phyloP scores from a whole-genome alignment of 2,797 vertebrate species.

The Eutrigla gurnardus region DNA sequence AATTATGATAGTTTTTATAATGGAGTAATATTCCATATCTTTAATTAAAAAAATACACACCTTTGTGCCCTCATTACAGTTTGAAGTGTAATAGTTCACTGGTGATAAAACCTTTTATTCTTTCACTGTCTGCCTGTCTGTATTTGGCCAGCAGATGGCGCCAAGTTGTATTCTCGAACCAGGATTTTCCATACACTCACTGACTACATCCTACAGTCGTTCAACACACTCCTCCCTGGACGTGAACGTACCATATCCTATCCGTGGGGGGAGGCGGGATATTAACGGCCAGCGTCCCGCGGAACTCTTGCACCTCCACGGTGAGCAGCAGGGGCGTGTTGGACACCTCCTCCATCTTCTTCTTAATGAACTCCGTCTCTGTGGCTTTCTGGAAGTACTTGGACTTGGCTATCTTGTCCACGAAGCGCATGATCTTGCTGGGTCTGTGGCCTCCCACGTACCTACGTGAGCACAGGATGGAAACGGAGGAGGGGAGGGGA shows the following conservation, averaged over 20 bases:
- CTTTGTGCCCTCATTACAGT: conserved; percentile 6
- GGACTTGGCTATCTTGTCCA: conserved; percentile 99
- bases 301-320: conserved; percentile 97
- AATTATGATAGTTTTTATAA: neutral
- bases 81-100: neutral
- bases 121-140: conserved; percentile 9
- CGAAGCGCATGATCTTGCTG: conserved; percentile 99
- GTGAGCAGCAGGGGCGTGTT: conserved; percentile 97
- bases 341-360: conserved; percentile 99
- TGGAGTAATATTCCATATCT: conserved; percentile 11
- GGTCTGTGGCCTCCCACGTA: conserved; percentile 93
- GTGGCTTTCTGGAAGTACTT: conserved; percentile 99
- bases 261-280: conserved; percentile 98
- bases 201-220: conserved; percentile 14
- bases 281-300: conserved; percentile 94
- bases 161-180: conserved; percentile 20
- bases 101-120: conserved; percentile 5
- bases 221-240: conserved; percentile 20
- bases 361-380: conserved; percentile 99
- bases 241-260: conserved; percentile 92
- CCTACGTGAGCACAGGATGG: conserved; percentile 73
- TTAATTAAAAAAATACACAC: conserved; percentile 13
- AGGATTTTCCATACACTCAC: neutral
- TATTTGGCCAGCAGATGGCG: conserved; percentile 74
- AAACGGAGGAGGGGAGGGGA: conserved; percentile 46